Conservation (phyloP, 2,113 vertebrate genomes). For the Merops nubicus region DNA sequence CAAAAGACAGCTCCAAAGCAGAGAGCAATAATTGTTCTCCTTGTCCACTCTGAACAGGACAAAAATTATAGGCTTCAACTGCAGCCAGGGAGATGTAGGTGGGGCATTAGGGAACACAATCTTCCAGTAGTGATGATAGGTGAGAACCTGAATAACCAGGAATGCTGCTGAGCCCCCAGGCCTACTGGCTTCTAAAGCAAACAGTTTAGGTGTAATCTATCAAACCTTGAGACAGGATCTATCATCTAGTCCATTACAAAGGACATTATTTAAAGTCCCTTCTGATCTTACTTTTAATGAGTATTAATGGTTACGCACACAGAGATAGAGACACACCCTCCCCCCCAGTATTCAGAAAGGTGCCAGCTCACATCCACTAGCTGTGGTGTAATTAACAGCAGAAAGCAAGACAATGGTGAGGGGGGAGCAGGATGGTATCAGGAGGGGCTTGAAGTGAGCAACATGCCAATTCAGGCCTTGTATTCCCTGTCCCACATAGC, state of each 20-base stretch:
- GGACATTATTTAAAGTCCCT: background rate
- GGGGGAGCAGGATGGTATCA: background rate
- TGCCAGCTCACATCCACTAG: background rate
- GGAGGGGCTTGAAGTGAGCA: background rate
- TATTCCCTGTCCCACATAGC: background rate
- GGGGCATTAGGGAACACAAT: background rate
- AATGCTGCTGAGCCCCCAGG: background rate
- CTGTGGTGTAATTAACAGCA: background rate
- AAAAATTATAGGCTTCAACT: background rate
- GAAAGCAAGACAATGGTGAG: background rate
- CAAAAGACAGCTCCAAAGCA: background rate
- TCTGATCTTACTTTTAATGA: background rate
- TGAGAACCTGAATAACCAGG: background rate
- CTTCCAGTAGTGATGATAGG: background rate
- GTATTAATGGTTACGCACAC: background rate
- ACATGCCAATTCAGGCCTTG: background rate
- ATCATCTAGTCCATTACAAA: background rate
- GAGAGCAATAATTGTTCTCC: background rate
- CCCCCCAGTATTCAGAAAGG: rapidly evolving
- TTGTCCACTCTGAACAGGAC: background rate
- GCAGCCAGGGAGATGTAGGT: background rate
- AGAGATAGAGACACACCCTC: no score
- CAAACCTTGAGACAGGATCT: background rate
- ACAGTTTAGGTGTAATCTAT: background rate
- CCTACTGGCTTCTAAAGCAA: background rate